phyloP scores from a whole-genome alignment of 53 echinoderm and acorn worm genomes.

The Hippasteria phrygiana region DNA sequence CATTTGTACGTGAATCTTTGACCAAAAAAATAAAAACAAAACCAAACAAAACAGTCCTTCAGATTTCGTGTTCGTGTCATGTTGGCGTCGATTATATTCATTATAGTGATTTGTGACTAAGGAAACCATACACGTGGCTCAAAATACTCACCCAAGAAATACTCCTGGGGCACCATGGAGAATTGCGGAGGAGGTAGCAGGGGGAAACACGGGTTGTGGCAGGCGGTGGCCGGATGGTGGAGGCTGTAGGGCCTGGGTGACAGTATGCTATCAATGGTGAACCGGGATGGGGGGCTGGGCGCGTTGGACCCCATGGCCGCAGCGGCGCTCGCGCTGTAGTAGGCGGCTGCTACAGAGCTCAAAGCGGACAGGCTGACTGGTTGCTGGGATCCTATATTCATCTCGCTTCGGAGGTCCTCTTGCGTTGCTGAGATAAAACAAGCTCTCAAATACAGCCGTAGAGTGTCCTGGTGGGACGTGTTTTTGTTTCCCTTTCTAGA shows the following conservation, averaged over 20 bases:
- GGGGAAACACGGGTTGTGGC: constrained; percentile 80
- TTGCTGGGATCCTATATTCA: constrained; percentile 33
- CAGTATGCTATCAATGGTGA: constrained; percentile 92
- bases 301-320: constrained; percentile 46
- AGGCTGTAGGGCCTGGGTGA: constrained; percentile 76
- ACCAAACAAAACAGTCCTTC: not conserved
- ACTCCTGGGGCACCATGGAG: constrained; percentile 74
- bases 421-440: too few species aligned
- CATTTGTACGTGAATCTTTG: too few species aligned
- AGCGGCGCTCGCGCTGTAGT: constrained; percentile 65
- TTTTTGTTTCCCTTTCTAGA: too few species aligned
- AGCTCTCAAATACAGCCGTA: too few species aligned
- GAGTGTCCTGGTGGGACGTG: too few species aligned
- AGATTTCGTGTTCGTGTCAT: not conserved
- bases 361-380: constrained; percentile 44
- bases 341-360: constrained; percentile 60
- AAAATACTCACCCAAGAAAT: constrained; percentile 73
- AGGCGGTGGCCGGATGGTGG: constrained; percentile 58
- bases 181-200: constrained; percentile 75
- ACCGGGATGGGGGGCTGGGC: constrained; percentile 71
- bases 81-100: not conserved
- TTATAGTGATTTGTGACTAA: not conserved
- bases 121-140: not conserved
- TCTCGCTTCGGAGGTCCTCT: constrained; percentile 2
- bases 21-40: not conserved